These are phyloP conservation scores for Synchiropus splendidus DNA, from an alignment of 2,113 vertebrate species.

Conservation along the genomic window DNA sequence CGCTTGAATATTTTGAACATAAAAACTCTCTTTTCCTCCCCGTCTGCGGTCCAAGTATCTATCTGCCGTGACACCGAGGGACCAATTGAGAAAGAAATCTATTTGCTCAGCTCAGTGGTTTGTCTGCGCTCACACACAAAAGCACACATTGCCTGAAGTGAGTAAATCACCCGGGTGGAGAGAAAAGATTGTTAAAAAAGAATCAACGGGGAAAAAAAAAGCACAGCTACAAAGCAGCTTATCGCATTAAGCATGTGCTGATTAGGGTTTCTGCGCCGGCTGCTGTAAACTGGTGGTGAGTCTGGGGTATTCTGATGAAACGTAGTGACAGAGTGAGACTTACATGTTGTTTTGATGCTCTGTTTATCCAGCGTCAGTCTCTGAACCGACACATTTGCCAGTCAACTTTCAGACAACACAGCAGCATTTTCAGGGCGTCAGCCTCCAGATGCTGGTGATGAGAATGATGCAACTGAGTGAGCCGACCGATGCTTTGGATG, in stretches of 20 bases:
- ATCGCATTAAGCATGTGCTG: slow-evolving; percentile 59
- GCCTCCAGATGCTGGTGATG: too few species aligned
- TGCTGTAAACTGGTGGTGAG: slow-evolving; percentile 55
- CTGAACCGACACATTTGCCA: too few species aligned
- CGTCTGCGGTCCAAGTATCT: slow-evolving; percentile 57
- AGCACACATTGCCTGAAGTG: slow-evolving; percentile 55
- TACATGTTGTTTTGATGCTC: slow-evolving; percentile 19
- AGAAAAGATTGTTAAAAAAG: slow-evolving; percentile 42
- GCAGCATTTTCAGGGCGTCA: too few species aligned
- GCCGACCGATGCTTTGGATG: too few species aligned
- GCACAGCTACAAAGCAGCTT: slow-evolving; percentile 50
- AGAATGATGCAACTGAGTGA: too few species aligned
- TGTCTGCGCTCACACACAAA: slow-evolving; percentile 35
- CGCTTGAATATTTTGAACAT: slow-evolving; percentile 45
- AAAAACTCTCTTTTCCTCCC: slow-evolving; percentile 34
- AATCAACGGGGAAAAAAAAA: slow-evolving; percentile 42
- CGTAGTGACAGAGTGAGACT: slow-evolving; percentile 49
- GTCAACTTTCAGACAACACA: too few species aligned
- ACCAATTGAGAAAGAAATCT: slow-evolving; percentile 69
- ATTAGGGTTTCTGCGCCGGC: slow-evolving; percentile 49
- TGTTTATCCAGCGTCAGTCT: neutral
- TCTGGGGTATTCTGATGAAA: slow-evolving; percentile 67
- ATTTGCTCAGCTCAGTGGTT: slow-evolving; percentile 55
- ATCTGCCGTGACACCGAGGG: slow-evolving; percentile 61
- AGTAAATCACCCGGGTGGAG: slow-evolving; percentile 61